Base-by-base conservation (phyloP, 2,797 vertebrate species). In the Rhinatrema bivittatum region DNA sequence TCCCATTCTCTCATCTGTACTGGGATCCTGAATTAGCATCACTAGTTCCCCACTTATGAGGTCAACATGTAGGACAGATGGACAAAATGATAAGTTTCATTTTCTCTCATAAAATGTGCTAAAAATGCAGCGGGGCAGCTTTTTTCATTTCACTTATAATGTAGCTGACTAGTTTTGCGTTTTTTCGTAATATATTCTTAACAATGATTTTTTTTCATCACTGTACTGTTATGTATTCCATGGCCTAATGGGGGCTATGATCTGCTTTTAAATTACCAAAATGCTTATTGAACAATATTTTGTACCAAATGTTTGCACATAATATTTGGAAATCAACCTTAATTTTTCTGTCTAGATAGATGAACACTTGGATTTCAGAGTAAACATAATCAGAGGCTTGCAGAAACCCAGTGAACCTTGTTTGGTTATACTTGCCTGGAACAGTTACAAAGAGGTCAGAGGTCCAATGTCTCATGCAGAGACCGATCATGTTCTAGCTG, bases 401-500 rank as follows among this genome's bases (percentile, higher is more conserved):
- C 72, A 79, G 76, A 81, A 82, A 82, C 66, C 72, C 50, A 33
- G 53, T 64, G 74, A 85, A 78, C 74, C 74, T 68, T 79, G 76
- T 84, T 82, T 84, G n/a, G 82, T 83, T 79, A 75, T 78, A 69
- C 68, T 80, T 81, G 75, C 71, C 62, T 78, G 65, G 62, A 83
- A 81, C 65, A 76, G 69, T 76, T 78, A 78, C 71, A 81, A 72
- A 76, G 74, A 73, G 83, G 76, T 84, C 83, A 85, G 74, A 81
- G 79, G 78, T 78, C 75, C 80, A 68, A 74, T 46, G 50, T 80
- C 68, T 77, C 75, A 77, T 70, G 76, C 73, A 70, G 77, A 74
- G 79, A 80, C 68, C 72, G 79, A 86, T 87, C 82, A 78, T 85
- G 79, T 82, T 81, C 79, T 85, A 80, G 78, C 81, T 81, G 79